phyloP scores from a whole-genome alignment of 1,140 invertebrate genomes.

The Cataglyphis hispanica region DNA sequence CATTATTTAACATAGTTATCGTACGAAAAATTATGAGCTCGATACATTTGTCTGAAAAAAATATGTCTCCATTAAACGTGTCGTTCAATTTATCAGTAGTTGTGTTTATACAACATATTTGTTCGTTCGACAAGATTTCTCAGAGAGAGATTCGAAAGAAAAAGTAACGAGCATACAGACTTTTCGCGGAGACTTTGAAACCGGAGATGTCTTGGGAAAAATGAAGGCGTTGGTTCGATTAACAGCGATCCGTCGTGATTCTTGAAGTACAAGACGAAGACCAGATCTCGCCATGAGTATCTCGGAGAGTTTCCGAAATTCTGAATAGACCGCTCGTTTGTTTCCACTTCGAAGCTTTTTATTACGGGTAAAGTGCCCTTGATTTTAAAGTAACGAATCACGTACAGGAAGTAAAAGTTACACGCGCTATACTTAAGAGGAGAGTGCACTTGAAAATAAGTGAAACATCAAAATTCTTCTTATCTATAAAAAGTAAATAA shows the following conservation, averaged over 20 bases:
- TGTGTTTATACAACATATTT: background rate
- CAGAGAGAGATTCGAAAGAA: constrained; percentile 27
- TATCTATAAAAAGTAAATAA: too few species aligned
- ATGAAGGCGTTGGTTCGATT: constrained; percentile 51
- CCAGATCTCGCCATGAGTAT: background rate
- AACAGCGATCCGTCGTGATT: constrained; percentile 40
- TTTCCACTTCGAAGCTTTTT: constrained; percentile 21
- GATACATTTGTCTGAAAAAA: background rate
- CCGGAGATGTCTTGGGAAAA: constrained; percentile 58
- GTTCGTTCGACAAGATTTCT: background rate
- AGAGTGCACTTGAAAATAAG: too few species aligned
- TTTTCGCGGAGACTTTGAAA: constrained; percentile 55
- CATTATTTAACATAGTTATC: background rate
- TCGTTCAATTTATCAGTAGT: background rate
- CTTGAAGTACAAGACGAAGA: background rate
- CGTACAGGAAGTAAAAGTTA: background rate
- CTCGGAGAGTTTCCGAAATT: constrained; percentile 28
- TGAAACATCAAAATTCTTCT: too few species aligned
- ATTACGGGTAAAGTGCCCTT: background rate
- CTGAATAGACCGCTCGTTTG: constrained; percentile 59
- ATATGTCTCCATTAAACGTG: background rate
- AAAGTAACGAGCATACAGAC: background rate
- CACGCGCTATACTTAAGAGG: constrained; percentile 22
- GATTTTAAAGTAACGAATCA: constrained; percentile 17
- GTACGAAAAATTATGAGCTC: background rate